Evolutionary conservation across 2,888 invertebrate species (phyloP), one percentile per base, ranked within the genome.

Genomic region (Drosophila multiciliata): DNA sequence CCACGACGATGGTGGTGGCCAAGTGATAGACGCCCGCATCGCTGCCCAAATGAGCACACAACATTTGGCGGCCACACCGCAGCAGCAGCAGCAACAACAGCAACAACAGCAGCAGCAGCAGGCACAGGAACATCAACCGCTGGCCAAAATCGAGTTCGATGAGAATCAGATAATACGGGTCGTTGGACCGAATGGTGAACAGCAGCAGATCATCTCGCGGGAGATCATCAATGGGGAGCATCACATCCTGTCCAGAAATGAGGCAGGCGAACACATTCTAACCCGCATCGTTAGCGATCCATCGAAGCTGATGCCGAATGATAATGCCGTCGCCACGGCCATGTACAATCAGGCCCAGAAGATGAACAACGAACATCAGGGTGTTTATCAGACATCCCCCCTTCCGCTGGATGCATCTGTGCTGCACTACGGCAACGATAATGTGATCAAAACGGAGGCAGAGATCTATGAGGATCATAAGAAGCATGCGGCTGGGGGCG

Each of bases 171-270:
- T 93, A 35, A 93, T 93, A 40, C 92, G 93, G 3, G 93, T 93
- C 0, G 92, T 93, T n/a, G 93, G 93, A 0, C 92, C 93, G 0
- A 93, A 93, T 68, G 93, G 93, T 0, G 93, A 93, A 38, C 93
- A 93, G 57, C 93, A 93, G 70, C 93, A 93, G 77, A 93, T 93
- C 54, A 93, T 93, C 52, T 93, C 93, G 53, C 91, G 93, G 3
- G 93, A 93, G 82, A 93, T 93, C 38, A 93, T 93, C 75, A 93
- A 93, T 60, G 93, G 93, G 0, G 93, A 93, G 73, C 93, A 93
- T 69, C 93, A 93, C 78, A 93, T 93, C 20, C 78, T 93, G 65
- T 93, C 93, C 40, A 89, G 93, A 23, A 93, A 93, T 55, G 93
- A 93, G 76, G 93, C 93, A 12, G 93, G 93, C n/a, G 93, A 93